A percentile compares a stretch with the other conserved stretches of the same genome.
These are phyloP conservation scores for Gerris lacustris DNA, from an alignment of 2,888 invertebrate species.

Conservation along the genomic window DNA sequence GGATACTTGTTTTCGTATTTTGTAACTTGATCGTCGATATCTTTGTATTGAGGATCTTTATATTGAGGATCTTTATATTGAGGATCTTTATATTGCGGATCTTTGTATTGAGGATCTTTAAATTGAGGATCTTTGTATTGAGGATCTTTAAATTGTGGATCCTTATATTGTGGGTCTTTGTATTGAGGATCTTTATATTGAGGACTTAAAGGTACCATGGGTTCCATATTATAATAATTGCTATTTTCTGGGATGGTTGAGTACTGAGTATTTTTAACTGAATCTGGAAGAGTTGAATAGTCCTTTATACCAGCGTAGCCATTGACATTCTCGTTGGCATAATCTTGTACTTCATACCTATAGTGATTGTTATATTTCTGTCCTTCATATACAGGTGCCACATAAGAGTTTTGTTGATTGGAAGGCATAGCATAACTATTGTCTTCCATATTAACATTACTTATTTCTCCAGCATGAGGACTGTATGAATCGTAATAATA, in stretches of 20 bases:
- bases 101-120: background rate
- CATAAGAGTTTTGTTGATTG: constrained; percentile 41
- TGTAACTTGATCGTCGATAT: constrained; percentile 11
- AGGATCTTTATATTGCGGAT: too few species aligned
- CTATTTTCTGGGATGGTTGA: constrained; percentile 20
- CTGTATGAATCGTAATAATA: constrained; percentile 53
- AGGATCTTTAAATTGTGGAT: too few species aligned
- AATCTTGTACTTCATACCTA: constrained; percentile 24
- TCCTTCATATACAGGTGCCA: constrained; percentile 20
- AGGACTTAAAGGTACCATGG: constrained; percentile 9
- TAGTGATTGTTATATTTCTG: constrained; percentile 28
- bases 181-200: constrained; percentile 9
- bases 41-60: background rate
- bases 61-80: too few species aligned
- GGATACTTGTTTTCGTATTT: constrained; percentile 22
- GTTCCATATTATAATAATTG: constrained; percentile 27
- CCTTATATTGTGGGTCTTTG: too few species aligned
- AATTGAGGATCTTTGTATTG: background rate
- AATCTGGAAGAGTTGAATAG: constrained; percentile 25
- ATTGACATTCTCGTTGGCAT: constrained; percentile 22
- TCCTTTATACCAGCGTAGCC: constrained; percentile 25
- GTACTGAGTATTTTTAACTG: constrained; percentile 21
- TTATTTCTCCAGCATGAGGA: constrained; percentile 34
- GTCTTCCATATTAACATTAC: constrained; percentile 53
- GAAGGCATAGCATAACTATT: constrained; percentile 62